Evolutionary conservation across 1,140 invertebrate genomes (phyloP), one percentile per base, ranked within the genome.

Genomic region (Bombus fervidus): DNA sequence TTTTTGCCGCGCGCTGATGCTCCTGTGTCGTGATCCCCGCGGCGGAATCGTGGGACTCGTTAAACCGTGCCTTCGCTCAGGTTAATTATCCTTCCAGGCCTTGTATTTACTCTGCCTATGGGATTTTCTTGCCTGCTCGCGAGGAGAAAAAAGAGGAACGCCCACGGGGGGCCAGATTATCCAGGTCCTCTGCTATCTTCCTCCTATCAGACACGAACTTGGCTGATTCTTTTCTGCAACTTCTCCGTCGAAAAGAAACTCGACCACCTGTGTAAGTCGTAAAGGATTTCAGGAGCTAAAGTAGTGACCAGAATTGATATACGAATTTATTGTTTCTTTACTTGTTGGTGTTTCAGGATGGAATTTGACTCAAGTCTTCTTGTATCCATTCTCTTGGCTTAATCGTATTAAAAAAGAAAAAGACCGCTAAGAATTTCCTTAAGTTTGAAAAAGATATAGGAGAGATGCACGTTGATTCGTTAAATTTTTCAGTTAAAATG

Each of bases 21-120:
- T 31, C 47, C 13, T 68, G 72, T 66, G 78, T 86, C 77, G 81
- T 86, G 73, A 88, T 89, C 83, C 59, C 66, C 72, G 59, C 72
- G 15, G 83, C 64, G 47, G 66, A 88, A 79, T 89, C 83, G 86
- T 88, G 83, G 73, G 79, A 88, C 86, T 85, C 57, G 86, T 88
- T 85, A 87, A 74, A 78, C 53, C 83, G 68, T 72, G 57, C 76
- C 71, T 77, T 59, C 79, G 73, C 47, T 74, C 79, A 57, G 80
- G 74, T 81, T 88, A 72, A 79, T 89, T 88, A 89, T 82, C 74
- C 74, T 82, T 31, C 41, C 64, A 57, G 87, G 64, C 47, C 57
- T 31, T 53, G 41, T 80, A 66, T 85, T 81, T 73, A 73, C 41
- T 31, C n/a, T 47, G 34, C 62, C 75, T 34, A 72, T 31, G 28